These are phyloP conservation scores for Oegoconia quadripuncta DNA, from an alignment of 2,888 invertebrate genomes.

Conservation along the genomic window DNA sequence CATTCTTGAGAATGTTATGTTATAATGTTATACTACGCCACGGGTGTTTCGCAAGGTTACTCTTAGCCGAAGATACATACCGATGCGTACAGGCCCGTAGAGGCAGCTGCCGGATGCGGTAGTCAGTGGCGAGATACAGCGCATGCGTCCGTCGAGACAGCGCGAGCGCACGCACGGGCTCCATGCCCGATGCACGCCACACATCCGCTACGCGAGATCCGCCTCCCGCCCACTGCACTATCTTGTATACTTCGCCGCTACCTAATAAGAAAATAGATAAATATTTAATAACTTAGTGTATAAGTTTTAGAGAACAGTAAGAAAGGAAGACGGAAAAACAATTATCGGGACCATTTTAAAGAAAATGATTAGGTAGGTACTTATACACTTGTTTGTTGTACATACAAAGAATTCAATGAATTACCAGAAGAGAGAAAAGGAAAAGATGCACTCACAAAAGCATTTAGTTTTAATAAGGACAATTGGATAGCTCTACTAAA, in stretches of 20 bases:
- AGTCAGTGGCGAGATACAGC: constrained; percentile 81
- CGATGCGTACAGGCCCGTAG: constrained; percentile 11
- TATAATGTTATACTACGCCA: background rate
- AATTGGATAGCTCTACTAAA: too few species aligned
- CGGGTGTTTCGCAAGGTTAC: background rate
- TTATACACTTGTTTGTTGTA: too few species aligned
- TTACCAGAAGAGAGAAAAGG: background rate
- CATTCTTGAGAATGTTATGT: too few species aligned
- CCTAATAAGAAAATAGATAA: constrained; percentile 41
- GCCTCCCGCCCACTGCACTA: constrained; percentile 81
- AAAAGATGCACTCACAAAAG: background rate
- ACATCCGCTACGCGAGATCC: constrained; percentile 78
- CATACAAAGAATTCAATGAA: too few species aligned
- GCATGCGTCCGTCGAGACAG: constrained; percentile 76
- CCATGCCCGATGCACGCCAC: constrained; percentile 77
- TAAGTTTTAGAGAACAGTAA: too few species aligned
- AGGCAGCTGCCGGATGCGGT: constrained; percentile 50
- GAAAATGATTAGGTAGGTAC: too few species aligned
- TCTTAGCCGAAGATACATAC: too few species aligned
- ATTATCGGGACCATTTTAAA: background rate
- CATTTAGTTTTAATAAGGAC: background rate
- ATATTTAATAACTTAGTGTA: background rate
- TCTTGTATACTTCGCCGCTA: constrained; percentile 81
- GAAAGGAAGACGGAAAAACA: too few species aligned
- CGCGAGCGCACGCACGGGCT: constrained; percentile 78